These are phyloP conservation scores for Elachura formosa DNA, from an alignment of 2,113 vertebrate genomes.

Conservation along the genomic window DNA sequence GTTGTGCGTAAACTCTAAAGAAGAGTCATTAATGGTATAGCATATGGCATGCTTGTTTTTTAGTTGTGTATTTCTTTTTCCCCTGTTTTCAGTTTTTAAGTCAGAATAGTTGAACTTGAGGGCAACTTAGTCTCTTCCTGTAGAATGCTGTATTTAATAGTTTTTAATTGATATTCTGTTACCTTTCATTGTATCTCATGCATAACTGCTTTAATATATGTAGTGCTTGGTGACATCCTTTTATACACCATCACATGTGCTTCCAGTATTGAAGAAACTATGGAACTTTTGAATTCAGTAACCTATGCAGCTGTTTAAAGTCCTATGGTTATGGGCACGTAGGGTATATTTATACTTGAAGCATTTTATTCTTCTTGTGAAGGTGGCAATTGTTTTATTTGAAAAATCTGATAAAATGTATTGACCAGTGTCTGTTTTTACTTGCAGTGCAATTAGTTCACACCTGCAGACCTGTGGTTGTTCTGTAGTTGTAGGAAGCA, in stretches of 20 bases:
- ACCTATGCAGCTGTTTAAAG: not conserved
- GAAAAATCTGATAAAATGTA: not conserved
- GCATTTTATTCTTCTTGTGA: not conserved
- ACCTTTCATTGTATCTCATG: not conserved
- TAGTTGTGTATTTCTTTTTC: not conserved
- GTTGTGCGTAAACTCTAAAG: not conserved
- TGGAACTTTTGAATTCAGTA: not conserved
- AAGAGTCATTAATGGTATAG: not conserved
- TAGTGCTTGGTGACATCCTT: not conserved
- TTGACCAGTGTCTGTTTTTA: not conserved
- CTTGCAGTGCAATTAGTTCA: constrained; percentile 90
- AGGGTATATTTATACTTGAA: not conserved
- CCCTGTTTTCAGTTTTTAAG: not conserved
- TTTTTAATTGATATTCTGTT: not conserved
- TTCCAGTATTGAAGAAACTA: not conserved
- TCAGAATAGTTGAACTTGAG: not conserved
- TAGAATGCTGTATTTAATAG: not conserved
- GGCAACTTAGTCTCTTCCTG: not conserved
- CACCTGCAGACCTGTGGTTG: constrained; percentile 97
- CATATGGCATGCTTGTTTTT: not conserved
- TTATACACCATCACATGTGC: accelerated
- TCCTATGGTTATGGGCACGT: accelerated
- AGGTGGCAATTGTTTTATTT: not conserved
- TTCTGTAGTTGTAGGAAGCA: constrained; percentile 94
- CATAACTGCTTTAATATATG: not conserved